Conservation (phyloP, 1,140 invertebrate species). For the Micrasema minimum region DNA sequence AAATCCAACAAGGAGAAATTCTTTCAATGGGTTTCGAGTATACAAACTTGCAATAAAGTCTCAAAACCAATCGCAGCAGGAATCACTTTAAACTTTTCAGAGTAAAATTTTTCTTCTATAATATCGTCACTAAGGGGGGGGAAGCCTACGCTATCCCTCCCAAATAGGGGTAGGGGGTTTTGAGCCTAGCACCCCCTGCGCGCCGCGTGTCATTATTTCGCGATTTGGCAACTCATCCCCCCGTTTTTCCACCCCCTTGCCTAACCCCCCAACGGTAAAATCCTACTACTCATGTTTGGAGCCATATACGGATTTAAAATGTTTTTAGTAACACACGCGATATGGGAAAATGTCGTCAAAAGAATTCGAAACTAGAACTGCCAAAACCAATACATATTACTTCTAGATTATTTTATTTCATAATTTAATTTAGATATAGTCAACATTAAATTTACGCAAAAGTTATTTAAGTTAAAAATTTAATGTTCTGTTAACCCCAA, state of each 20-base stretch:
- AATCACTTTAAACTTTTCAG: slow-evolving; percentile 51
- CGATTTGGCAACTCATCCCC: slow-evolving; percentile 54
- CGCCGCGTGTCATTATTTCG: slow-evolving; percentile 51
- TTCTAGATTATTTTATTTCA: too few species aligned
- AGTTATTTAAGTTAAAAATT: too few species aligned
- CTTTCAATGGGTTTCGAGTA: too few species aligned
- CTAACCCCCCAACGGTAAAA: slow-evolving; percentile 20
- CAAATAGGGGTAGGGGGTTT: not conserved
- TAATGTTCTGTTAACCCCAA: too few species aligned
- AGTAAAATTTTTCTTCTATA: slow-evolving; percentile 42
- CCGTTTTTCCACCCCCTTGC: slow-evolving; percentile 14
- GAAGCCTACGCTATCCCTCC: not conserved
- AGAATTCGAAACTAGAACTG: slow-evolving; percentile 15
- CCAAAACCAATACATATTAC: too few species aligned
- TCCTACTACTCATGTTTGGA: slow-evolving; percentile 34
- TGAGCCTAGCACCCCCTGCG: slow-evolving; percentile 24
- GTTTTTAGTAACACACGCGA: slow-evolving; percentile 32
- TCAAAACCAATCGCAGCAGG: slow-evolving; percentile 45
- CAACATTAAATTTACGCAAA: too few species aligned
- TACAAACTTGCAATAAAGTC: slow-evolving; percentile 7
- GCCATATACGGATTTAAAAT: slow-evolving; percentile 38
- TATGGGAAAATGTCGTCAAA: slow-evolving; percentile 21
- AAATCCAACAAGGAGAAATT: too few species aligned
- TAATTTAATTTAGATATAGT: too few species aligned
- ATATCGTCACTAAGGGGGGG: slow-evolving; percentile 46